Base-by-base conservation (phyloP, 2,113 vertebrate genomes). In the Alethe diademata region DNA sequence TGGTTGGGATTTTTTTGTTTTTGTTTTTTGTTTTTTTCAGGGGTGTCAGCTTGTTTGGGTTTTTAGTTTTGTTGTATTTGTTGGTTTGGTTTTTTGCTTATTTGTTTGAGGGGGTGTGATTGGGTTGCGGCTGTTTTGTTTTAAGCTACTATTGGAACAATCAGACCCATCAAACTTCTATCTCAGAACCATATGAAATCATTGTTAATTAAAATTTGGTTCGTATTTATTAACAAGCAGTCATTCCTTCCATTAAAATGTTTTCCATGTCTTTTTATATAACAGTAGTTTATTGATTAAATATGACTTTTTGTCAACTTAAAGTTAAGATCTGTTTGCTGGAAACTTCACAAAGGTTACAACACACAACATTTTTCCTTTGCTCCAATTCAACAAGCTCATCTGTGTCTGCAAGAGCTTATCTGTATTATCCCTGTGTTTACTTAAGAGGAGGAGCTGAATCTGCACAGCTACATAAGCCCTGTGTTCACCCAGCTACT, bases 391-490 rank as follows among this genome's bases (percentile, higher is more conserved):
- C 64, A 35, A 28, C 40, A 47, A 91, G 28, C 31, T 86, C 69
- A 87, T 60, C 78, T 67, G 31, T 64, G 48, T 78, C 62, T n/a
- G 51, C 47, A 71, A 56, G 13, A 66, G 31, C 31, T 92, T 71
- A 78, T 66, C 60, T 86, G 4, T 29, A 54, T 50, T 78, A 88
- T 35, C 40, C n/a, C 26, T 42, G 12, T 43, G 28, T 74, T 95
- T 95, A 64, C 53, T 60, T 88, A 74, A 62, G 60, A 93, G 86
- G 57, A 88, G 40, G 51, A 86, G 54, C 2, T 85, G 62, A 92
- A 93, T 43, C 18, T 66, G 42, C 33, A 35, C 18, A 70, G 79
- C 23, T 54, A 66, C 26, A n/a, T 28, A 70, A 92, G 72, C 14
- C 35, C 25, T 20, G 8, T 0, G 0, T 54, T 67, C 54, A 88